Base-by-base conservation (phyloP, 2,797 vertebrate species). In the Myripristis murdjan region DNA sequence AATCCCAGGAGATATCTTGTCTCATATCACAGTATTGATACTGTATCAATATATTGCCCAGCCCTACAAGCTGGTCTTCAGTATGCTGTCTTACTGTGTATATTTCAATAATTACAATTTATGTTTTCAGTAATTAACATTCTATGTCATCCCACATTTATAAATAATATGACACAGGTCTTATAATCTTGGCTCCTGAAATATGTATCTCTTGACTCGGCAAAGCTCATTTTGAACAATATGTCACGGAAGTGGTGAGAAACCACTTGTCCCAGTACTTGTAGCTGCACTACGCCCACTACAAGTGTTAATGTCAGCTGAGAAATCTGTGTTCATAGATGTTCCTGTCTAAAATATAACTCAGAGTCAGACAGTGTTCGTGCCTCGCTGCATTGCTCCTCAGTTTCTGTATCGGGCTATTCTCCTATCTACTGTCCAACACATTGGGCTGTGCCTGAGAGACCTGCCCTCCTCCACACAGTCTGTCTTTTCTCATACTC, bases 401-500 rank as follows among this genome's bases (percentile, higher is more conserved):
- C 49, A 20, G 44, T 54, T 22, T 54, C 5, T 53, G 20, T 41
- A 16, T 76, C 48, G 35, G 52, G 47, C 76, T 78, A 67, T 62
- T 83, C 57, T 73, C 48, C 56, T 4, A 31, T 55, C 73, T 64
- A 35, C 56, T 8, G 11, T 85, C 79, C 69, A 83, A 73, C 63
- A 73, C 76, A 24, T 64, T 48, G 77, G 54, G 68, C 79, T 69
- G 24, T 55, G 76, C 65, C 74, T 49, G 41, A 58, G 41, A 69
- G 77, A 76, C 75, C 69, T 65, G 57, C 70, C 84, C 75, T 90
- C 86, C 85, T 87, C 83, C 86, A 77, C 84, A 90, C 79, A 89
- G 75, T 68, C 86, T 78, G 79, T 85, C 70, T 82, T 48, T 61
- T 49, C 61, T 46, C 31, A 14, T 33, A 33, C 0, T 79, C 43